phyloP scores from a whole-genome alignment of 1,140 invertebrate genomes.

The Mycetomoellerius zeteki region DNA sequence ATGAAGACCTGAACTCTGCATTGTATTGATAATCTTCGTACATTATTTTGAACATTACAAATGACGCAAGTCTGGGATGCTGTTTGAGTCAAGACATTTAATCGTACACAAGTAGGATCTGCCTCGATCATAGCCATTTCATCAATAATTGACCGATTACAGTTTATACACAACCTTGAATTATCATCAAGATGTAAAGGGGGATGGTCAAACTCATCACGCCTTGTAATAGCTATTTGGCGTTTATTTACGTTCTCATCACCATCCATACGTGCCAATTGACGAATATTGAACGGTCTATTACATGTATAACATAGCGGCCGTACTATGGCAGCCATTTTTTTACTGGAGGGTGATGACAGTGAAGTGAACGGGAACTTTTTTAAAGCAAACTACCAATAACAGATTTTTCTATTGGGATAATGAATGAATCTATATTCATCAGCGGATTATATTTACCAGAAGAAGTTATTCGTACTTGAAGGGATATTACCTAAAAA shows the following conservation, averaged over 20 bases:
- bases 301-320: slow-evolving; percentile 2
- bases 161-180: slow-evolving; percentile 13
- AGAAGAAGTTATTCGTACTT: no score
- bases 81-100: slow-evolving; percentile 33
- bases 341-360: slow-evolving; percentile 8
- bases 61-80: slow-evolving; percentile 1
- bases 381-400: slow-evolving; percentile 21
- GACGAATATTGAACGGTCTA: not conserved
- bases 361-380: slow-evolving; percentile 14
- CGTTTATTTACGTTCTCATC: slow-evolving; percentile 18
- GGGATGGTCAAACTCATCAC: not conserved
- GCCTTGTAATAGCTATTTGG: not conserved
- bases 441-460: no score
- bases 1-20: slow-evolving; percentile 13
- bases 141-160: slow-evolving; percentile 6
- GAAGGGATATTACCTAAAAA: no score
- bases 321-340: slow-evolving; percentile 14
- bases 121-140: slow-evolving; percentile 9
- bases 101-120: not conserved
- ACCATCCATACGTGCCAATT: slow-evolving; percentile 22
- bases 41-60: slow-evolving; percentile 20
- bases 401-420: slow-evolving; percentile 12
- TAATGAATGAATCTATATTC: slow-evolving; percentile 12
- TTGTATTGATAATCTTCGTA: slow-evolving; percentile 5
- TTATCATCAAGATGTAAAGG: slow-evolving; percentile 24